phyloP scores from a whole-genome alignment of 2,113 vertebrate genomes.

The Chaetodon trifascialis region DNA sequence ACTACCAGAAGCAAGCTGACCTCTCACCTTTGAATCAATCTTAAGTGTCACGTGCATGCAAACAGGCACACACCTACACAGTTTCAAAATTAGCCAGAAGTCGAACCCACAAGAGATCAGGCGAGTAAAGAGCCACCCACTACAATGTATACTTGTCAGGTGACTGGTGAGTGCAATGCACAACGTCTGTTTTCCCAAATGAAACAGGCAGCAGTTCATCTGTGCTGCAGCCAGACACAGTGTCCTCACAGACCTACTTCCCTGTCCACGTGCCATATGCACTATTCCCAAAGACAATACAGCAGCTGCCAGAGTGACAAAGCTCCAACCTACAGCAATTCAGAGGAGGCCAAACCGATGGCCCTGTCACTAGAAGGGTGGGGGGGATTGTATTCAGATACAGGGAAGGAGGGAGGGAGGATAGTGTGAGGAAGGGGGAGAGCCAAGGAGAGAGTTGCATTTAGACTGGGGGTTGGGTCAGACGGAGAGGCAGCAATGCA shows the following conservation, averaged over 20 bases:
- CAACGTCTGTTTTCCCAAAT: conserved; percentile 34
- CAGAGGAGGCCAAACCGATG: conserved; percentile 51
- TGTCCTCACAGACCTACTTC: conserved; percentile 50
- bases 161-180: conserved; percentile 25
- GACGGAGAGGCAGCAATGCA: conserved; percentile 37
- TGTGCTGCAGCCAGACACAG: conserved; percentile 39
- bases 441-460: conserved; percentile 23
- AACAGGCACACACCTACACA: neutral
- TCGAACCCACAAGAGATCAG: neutral
- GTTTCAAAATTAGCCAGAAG: conserved; percentile 12
- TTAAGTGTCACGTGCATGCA: neutral
- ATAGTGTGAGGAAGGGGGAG: conserved; percentile 24
- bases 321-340: conserved; percentile 67
- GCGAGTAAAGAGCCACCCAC: neutral
- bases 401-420: conserved; percentile 27
- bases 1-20: conserved; percentile 30
- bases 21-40: conserved; percentile 27
- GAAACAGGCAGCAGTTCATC: conserved; percentile 18
- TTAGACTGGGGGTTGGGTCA: conserved; percentile 55
- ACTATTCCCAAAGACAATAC: conserved; percentile 78
- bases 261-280: conserved; percentile 76
- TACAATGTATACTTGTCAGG: conserved; percentile 5
- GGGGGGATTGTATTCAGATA: conserved; percentile 48
- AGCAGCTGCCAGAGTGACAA: conserved; percentile 81
- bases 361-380: conserved; percentile 52